Evolutionary conservation across 2,113 vertebrate genomes (phyloP), one percentile per base, ranked within the genome.

Genomic region (Siniperca knerii): DNA sequence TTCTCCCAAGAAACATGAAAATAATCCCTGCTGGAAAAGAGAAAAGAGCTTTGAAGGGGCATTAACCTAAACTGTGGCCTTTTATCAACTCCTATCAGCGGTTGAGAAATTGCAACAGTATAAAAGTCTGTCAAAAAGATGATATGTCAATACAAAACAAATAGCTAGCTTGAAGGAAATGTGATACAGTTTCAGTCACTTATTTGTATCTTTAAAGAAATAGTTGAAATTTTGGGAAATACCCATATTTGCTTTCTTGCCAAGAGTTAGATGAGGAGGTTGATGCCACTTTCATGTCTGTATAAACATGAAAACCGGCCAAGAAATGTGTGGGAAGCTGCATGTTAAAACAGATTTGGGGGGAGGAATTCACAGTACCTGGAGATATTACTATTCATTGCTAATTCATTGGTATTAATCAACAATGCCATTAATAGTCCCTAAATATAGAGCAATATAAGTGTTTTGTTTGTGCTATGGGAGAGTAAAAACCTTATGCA

Each of bases 1-100:
- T 71, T 55, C 60, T 67, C 33, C 77, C 83, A 81, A 81, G 73
- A 84, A 80, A 54, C 23, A 57, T 79, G 21, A 72, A 76, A 75
- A 78, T 8, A 74, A 71, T 55, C 42, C 21, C 18, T 66, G 52
- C 46, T 25, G 11, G 23, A 57, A 62, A 61, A 8, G 64, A 42
- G 65, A 21, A 70, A 70, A 75, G 5, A 44, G 65, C 50, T 61
- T 54, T 71, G 20, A 79, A 66, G 35, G 15, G 35, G 33, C 60
- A 54, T 52, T 21, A 65, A 73, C 62, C 37, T 74, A 29, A 66
- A 57, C 11, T 4, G 20, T 52, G 72, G 23, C 55, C 42, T 44
- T 81, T 60, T n/a, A 44, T 70, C 21, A 52, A 5, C 33, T 4
- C 16, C 33, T 40, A 58, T 67, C 61, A 65, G 50, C 13, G 4